Conservation (phyloP, 1,140 invertebrate species). For the Cyrtorhinus lividipennis region DNA sequence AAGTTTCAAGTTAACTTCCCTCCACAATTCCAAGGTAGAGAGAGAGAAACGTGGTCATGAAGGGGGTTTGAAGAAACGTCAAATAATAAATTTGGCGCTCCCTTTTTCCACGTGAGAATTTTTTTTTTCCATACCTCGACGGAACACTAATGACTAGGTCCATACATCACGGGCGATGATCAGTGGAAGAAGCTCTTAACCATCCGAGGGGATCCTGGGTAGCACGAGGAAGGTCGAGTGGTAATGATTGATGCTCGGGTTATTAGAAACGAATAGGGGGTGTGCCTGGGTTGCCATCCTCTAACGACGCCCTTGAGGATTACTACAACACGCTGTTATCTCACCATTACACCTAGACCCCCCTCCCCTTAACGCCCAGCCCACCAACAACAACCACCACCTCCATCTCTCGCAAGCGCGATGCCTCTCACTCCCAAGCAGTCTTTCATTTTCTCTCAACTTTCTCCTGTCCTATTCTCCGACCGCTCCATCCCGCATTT, state of each 20-base stretch:
- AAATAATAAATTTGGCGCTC: background rate
- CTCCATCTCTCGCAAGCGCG: too few relatives aligned
- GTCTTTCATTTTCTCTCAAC: too few relatives aligned
- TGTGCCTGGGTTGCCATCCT: background rate
- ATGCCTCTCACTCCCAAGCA: too few relatives aligned
- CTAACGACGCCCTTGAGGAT: conserved; percentile 4
- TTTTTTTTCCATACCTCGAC: background rate
- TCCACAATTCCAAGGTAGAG: too few relatives aligned
- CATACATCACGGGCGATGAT: conserved; percentile 7
- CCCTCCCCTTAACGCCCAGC: background rate
- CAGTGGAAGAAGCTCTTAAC: conserved; percentile 1
- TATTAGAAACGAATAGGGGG: conserved; percentile 8
- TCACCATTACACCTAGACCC: background rate
- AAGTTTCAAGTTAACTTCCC: too few relatives aligned
- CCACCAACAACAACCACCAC: too few relatives aligned
- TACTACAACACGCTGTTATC: conserved; percentile 7
- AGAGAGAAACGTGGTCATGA: too few relatives aligned
- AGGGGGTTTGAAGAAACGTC: too few relatives aligned
- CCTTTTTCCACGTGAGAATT: background rate
- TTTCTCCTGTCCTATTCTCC: too few relatives aligned
- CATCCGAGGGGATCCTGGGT: background rate
- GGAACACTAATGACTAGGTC: background rate
- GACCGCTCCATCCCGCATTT: too few relatives aligned
- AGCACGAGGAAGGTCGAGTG: background rate
- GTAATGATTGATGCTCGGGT: conserved; percentile 6